These are phyloP conservation scores for Aphaenogaster ashmeadi DNA, from an alignment of 1,140 invertebrate genomes.

Conservation along the genomic window DNA sequence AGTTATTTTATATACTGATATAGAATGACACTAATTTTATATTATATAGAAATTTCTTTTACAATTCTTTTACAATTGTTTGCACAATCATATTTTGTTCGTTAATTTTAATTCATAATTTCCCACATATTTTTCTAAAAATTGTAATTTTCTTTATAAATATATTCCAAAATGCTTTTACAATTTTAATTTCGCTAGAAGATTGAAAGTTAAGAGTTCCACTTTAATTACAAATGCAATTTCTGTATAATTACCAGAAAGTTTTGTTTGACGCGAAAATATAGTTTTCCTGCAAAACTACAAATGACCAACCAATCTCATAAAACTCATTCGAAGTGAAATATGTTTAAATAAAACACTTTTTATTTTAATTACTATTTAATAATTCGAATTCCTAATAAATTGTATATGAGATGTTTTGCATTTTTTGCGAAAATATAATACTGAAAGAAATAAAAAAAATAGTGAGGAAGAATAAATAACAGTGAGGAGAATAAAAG, in stretches of 20 bases:
- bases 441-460: not conserved
- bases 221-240: slow-evolving; percentile 7
- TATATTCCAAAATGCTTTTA: not conserved
- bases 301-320: not conserved
- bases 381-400: slow-evolving; percentile 15
- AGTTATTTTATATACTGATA: not conserved
- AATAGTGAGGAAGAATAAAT: not conserved
- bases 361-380: not conserved
- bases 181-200: not conserved
- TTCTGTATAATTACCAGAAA: not conserved
- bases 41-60: not conserved
- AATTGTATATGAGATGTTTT: not conserved
- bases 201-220: not conserved
- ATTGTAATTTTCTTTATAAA: not conserved
- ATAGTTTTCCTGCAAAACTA: not conserved
- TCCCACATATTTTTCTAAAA: not conserved
- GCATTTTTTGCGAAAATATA: not conserved
- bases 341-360: not conserved
- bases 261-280: not conserved
- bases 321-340: not conserved
- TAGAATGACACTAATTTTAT: not conserved
- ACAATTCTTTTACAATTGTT: not conserved
- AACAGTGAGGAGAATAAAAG: not conserved
- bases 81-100: not conserved
- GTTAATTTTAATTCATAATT: not conserved